Conservation (phyloP, 2,113 vertebrate genomes). For the Dendrocopos noguchii region DNA sequence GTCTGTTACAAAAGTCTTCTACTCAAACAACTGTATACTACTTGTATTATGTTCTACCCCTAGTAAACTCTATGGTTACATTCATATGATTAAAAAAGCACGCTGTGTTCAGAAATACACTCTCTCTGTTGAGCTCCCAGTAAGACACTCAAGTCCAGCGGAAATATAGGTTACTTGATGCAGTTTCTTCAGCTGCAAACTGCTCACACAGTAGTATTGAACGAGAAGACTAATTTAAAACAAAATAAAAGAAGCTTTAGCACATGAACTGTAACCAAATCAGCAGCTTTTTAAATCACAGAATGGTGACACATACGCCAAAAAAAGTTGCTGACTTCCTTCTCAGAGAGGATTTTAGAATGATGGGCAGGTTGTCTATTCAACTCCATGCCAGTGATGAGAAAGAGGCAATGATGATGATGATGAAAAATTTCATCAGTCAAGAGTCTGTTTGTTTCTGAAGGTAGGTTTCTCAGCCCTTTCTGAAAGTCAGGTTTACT, state of each 20-base stretch:
- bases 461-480: slow-evolving; percentile 1
- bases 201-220: neutral
- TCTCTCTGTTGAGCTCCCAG: slow-evolving; percentile 5
- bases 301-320: neutral
- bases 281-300: neutral
- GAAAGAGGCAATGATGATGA: neutral
- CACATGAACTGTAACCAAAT: neutral
- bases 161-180: slow-evolving; percentile 11
- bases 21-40: slow-evolving; percentile 40
- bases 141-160: slow-evolving; percentile 19
- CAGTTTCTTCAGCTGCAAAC: neutral
- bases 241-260: neutral
- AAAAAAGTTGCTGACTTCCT: neutral
- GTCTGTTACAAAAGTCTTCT: slow-evolving; percentile 56
- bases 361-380: neutral
- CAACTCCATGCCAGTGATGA: neutral
- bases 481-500: neutral
- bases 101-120: slow-evolving; percentile 19
- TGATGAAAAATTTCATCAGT: neutral
- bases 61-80: slow-evolving; percentile 54
- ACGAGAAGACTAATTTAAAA: no score
- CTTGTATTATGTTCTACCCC: slow-evolving; percentile 10
- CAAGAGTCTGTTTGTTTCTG: neutral
- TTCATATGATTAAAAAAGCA: slow-evolving; percentile 54
- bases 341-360: neutral